Evolutionary conservation across 2,113 vertebrate species (phyloP), one percentile per base, ranked within the genome.

Genomic region (Holacanthus passer): DNA sequence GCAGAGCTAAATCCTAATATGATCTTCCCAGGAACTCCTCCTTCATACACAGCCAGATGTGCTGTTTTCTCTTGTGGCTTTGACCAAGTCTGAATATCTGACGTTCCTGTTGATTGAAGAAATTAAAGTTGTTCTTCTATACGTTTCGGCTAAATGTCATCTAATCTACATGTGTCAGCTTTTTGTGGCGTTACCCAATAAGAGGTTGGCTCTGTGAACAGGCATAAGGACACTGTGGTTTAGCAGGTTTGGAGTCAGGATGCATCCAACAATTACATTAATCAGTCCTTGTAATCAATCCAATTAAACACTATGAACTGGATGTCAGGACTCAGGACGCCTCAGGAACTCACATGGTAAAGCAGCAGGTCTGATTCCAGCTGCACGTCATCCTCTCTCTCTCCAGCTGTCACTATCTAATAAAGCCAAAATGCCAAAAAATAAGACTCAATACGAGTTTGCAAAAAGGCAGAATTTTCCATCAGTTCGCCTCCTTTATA

Each of bases 31-130:
- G 32, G 8, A 45, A 24, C 73, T 7, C 29, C 12, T 53, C 24
- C 39, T 27, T 10, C 2, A 16, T 22, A 16, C 12, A 53, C 9
- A 0, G 7, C 12, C 5, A 0, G n/a, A n/a, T 2, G 7, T 7
- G 9, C 0, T n/a, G 1, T 32, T 22, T 27, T 14, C 6, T 55
- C 60, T 45, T 5, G 56, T 35, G 29, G 29, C 56, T 62, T 20
- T 27, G 12, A 47, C 22, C n/a, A n/a, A 20, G 19, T 27, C 22
- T 47, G 29, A 22, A 58, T 20, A 20, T 59, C 17, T 50, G 53
- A 11, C 3, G 66, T 70, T 41, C 20, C 29, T 9, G 66, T 55
- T 29, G 56, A 24, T 71, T 9, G 4, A 13, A 17, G 52, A 71
- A 41, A 27, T 27, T 10, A 7, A 39, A 24, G 32, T 27, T 56